Base-by-base conservation (phyloP, 1,140 invertebrate genomes). In the Luehdorfia chinensis region DNA sequence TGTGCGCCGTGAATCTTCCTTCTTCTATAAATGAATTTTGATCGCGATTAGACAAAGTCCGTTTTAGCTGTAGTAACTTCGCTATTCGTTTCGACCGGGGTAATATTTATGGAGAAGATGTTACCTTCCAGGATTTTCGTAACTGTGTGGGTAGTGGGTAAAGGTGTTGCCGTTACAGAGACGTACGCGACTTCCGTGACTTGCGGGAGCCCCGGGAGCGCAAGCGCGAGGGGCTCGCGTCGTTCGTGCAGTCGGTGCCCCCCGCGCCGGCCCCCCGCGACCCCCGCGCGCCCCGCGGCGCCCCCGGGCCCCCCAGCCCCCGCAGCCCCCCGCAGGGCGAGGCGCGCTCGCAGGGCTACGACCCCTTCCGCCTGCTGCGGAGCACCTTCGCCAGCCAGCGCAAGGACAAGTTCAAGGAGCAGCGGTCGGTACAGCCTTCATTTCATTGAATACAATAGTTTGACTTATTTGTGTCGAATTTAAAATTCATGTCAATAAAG, bases 351-450 rank as follows among this genome's bases (percentile, higher is more conserved):
- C 55, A 56, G 13, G 66, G 49, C 0, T 83, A 83, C 30, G 78
- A 83, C 19, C 78, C 78, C 2, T 73, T 83, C 51, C 68, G 50
- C 4, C 27, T 83, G 37, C 56, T 83, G 27, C 39, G 78, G 8
- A 79, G 75, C 51, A 74, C 73, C 7, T 76, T 83, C 32, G 65
- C 55, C 14, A 73, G 51, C n/a, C 53, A 69, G 36, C 64, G 69
- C 19, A 66, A 63, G 32, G 58, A 65, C 2, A 21, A 21, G 15
- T 18, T 19, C 14, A 46, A 47, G 25, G 37, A 56, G 4, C 28
- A 25, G 11, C 45, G 50, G 60, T 66, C 19, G 41, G 51, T 46
- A n/a, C n/a, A n/a, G n/a, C n/a, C n/a, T n/a, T n/a, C n/a, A n/a
- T n/a, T n/a, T n/a, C n/a, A n/a, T n/a, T n/a, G n/a, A n/a, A n/a